Evolutionary conservation across 2,888 invertebrate species (phyloP).

Genomic region (Drosophila differens): DNA sequence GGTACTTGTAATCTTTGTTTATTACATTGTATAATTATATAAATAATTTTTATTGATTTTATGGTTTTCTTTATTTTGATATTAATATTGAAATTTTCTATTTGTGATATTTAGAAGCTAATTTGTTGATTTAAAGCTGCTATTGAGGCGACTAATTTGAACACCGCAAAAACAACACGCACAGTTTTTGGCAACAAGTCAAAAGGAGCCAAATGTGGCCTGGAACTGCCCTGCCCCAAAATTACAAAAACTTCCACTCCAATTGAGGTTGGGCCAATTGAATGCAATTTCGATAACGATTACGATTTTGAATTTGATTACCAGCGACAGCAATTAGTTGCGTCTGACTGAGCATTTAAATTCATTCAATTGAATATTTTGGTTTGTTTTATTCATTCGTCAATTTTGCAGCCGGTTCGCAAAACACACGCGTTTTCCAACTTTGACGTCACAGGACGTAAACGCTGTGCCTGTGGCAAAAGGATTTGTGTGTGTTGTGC

Average conservation of each 20-base stretch:
- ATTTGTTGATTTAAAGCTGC: constrained; percentile 9
- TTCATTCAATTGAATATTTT: background rate
- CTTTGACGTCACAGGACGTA: constrained; percentile 11
- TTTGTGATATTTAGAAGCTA: constrained; percentile 3
- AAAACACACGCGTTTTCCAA: constrained; percentile 22
- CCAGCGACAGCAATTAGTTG: constrained; percentile 38
- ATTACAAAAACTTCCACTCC: constrained; percentile 16
- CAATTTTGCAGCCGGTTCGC: constrained; percentile 34
- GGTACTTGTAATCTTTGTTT: background rate
- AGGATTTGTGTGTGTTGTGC: constrained; percentile 66
- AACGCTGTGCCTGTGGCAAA: constrained; percentile 27
- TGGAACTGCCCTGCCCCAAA: constrained; percentile 23
- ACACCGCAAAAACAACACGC: background rate
- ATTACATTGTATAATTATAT: background rate
- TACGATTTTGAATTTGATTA: constrained; percentile 37
- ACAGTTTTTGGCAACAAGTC: constrained; percentile 46
- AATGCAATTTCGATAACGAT: constrained; percentile 14
- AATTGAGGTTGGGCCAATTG: constrained; percentile 9
- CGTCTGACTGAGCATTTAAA: constrained; percentile 30
- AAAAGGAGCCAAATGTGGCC: constrained; percentile 17
- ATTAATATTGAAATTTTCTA: background rate
- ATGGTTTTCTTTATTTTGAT: background rate
- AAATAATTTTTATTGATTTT: background rate
- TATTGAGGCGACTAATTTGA: background rate
- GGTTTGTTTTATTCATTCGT: background rate